phyloP scores from a whole-genome alignment of 2,888 invertebrate genomes.

The Leptothorax acervorum region DNA sequence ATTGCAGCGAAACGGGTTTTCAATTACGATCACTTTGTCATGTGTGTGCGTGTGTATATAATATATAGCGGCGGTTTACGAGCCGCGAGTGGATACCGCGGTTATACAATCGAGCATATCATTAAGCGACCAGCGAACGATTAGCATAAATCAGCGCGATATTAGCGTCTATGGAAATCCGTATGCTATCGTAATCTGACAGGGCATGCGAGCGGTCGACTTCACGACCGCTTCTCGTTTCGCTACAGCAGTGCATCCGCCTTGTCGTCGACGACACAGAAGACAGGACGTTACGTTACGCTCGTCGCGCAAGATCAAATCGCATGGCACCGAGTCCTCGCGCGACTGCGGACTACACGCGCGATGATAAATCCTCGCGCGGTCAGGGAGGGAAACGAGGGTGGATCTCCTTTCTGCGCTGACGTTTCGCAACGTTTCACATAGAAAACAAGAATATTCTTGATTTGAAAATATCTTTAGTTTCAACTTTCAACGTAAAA shows the following conservation, averaged over 20 bases:
- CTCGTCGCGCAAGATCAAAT: neutral
- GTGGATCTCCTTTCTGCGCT: neutral
- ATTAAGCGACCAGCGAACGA: conserved; percentile 67
- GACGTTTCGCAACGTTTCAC: neutral
- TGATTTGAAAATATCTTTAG: too few species aligned
- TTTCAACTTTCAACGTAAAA: too few species aligned
- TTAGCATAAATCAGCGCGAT: conserved; percentile 76
- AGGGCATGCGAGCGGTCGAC: conserved; percentile 42
- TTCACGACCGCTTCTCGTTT: conserved; percentile 36
- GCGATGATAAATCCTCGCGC: neutral
- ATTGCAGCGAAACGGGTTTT: conserved; percentile 69
- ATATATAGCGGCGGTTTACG: conserved; percentile 40
- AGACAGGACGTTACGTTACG: neutral
- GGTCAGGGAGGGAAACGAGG: too few species aligned
- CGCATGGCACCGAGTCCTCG: neutral
- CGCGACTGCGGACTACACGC: neutral
- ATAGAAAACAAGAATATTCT: too few species aligned
- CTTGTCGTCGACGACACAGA: conserved; percentile 4
- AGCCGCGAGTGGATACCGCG: conserved; percentile 55
- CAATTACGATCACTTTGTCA: conserved; percentile 65
- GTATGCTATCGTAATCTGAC: conserved; percentile 62
- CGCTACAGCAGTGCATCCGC: neutral
- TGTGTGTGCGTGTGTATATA: neutral
- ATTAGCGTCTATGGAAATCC: conserved; percentile 59
- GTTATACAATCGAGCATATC: conserved; percentile 65